These are phyloP conservation scores for Indri indri DNA, from an alignment of 2,113 vertebrate genomes.

Conservation along the genomic window DNA sequence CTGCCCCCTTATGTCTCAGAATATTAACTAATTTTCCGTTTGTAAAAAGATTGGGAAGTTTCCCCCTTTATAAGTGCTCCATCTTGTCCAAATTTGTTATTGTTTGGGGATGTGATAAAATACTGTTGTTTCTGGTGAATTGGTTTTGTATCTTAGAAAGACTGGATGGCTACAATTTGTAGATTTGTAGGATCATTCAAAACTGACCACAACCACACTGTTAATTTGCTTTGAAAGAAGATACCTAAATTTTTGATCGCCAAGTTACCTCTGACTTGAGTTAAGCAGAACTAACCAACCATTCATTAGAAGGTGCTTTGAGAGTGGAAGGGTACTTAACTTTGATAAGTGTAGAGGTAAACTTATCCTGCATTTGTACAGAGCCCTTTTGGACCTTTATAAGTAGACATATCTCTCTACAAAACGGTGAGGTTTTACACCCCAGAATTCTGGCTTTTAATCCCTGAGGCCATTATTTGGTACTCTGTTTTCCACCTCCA, in stretches of 20 bases:
- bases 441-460: not conserved
- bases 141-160: not conserved
- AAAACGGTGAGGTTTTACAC: not conserved
- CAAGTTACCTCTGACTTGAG: not conserved
- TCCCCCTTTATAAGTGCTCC: not conserved
- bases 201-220: not conserved
- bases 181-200: slow-evolving; percentile 6
- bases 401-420: not conserved
- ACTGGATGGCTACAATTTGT: not conserved
- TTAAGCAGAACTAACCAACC: not conserved
- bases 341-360: not conserved
- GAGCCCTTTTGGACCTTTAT: not conserved
- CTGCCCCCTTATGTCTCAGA: not conserved
- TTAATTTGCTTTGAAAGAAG: slow-evolving; percentile 19
- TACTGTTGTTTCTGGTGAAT: not conserved
- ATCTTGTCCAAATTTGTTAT: not conserved
- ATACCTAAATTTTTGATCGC: not conserved
- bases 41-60: not conserved
- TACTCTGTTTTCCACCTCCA: not conserved
- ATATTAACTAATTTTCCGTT: not conserved
- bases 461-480: not conserved
- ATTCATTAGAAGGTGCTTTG: not conserved
- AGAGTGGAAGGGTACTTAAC: not conserved
- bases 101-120: not conserved
- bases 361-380: not conserved